phyloP scores from a whole-genome alignment of 2,888 invertebrate species.

The Baronia brevicornis region DNA sequence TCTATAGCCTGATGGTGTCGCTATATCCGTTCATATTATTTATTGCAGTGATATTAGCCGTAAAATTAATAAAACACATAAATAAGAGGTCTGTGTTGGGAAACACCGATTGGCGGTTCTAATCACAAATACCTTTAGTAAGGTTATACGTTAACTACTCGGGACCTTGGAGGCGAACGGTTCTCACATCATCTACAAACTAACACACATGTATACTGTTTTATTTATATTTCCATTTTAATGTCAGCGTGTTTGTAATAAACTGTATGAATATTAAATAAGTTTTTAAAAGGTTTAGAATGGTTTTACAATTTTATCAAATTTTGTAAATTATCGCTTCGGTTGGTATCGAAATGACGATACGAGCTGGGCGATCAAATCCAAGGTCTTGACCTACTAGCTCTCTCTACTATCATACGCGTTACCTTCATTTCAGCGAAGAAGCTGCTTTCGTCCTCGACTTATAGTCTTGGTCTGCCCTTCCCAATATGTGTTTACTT shows the following conservation, averaged over 20 bases:
- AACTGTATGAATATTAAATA: slow-evolving; percentile 8
- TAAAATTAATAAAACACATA: slow-evolving; percentile 17
- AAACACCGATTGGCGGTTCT: slow-evolving; percentile 38
- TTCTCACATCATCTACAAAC: slow-evolving; percentile 36
- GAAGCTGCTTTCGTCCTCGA: too few relatives aligned
- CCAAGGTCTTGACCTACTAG: too few relatives aligned
- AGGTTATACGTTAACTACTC: slow-evolving; percentile 33
- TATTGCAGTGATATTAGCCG: slow-evolving; percentile 14
- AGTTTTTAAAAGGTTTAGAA: too few relatives aligned
- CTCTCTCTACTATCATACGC: too few relatives aligned
- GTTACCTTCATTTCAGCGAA: too few relatives aligned
- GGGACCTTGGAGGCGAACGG: slow-evolving; percentile 36
- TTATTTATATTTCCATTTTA: slow-evolving; percentile 16
- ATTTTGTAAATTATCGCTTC: background rate
- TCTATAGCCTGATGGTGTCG: too few relatives aligned
- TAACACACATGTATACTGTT: slow-evolving; percentile 15
- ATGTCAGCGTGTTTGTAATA: slow-evolving; percentile 12
- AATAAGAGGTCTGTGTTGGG: slow-evolving; percentile 22
- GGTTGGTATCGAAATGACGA: background rate
- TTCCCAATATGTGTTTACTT: too few relatives aligned
- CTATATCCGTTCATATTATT: slow-evolving; percentile 11
- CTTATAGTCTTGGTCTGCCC: too few relatives aligned
- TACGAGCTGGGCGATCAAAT: too few relatives aligned
- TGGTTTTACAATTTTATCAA: background rate
- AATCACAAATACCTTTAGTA: slow-evolving; percentile 44